Evolutionary conservation across 2,888 invertebrate genomes (phyloP).

Genomic region (Pollenia labialis): DNA sequence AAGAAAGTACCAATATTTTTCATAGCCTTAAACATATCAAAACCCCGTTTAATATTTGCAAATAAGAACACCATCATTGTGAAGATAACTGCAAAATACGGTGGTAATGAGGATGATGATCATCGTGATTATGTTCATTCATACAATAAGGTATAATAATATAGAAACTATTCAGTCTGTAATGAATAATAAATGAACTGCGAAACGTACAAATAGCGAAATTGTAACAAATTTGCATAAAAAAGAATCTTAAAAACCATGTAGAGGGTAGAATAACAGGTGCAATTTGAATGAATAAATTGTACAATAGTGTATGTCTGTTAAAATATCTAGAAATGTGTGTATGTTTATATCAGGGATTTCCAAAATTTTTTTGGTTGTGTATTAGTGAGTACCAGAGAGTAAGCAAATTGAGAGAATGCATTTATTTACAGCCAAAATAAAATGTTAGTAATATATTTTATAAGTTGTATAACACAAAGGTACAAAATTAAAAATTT

Average conservation of each 20-base stretch:
- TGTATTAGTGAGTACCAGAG: no score
- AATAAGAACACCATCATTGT: conserved; percentile 1
- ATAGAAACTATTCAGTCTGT: conserved; percentile 68
- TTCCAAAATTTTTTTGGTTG: no score
- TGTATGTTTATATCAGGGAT: background rate
- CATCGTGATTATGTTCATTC: conserved; percentile 47
- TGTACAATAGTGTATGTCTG: conserved; percentile 28
- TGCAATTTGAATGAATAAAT: conserved; percentile 60
- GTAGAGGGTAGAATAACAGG: conserved; percentile 33
- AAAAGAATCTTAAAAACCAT: conserved; percentile 27
- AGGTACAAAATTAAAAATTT: no score
- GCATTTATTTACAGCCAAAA: no score
- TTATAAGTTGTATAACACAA: no score
- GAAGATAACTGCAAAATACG: background rate
- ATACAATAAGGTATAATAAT: conserved; percentile 63
- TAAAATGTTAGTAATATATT: no score
- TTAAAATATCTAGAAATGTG: background rate
- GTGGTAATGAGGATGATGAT: conserved; percentile 40
- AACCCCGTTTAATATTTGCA: no score
- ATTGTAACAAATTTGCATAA: conserved; percentile 70
- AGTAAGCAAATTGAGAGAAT: no score
- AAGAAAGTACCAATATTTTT: no score
- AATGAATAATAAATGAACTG: conserved; percentile 74
- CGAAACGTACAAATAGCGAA: conserved; percentile 71
- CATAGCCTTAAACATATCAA: background rate